Percentiles rank a stretch among this genome's conserved stretches.
These are phyloP conservation scores for Drosophila sulfurigaster DNA, from an alignment of 1,140 invertebrate genomes.

Conservation along the genomic window DNA sequence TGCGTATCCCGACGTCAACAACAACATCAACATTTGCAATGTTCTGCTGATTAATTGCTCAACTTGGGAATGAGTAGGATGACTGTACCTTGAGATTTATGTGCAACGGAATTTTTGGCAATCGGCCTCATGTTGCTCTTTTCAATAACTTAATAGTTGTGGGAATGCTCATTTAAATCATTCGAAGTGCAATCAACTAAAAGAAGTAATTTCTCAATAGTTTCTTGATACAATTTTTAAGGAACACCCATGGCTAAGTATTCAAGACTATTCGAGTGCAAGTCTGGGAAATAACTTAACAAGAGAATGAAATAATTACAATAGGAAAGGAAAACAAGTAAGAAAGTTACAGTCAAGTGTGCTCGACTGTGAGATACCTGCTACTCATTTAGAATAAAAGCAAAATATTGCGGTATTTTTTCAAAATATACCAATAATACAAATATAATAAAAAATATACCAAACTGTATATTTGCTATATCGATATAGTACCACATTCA, in stretches of 20 bases:
- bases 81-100: conserved; percentile 56
- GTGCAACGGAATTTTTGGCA: conserved; percentile 58
- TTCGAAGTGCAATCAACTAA: conserved; percentile 54
- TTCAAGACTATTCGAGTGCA: conserved; percentile 15
- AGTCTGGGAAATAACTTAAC: conserved; percentile 38
- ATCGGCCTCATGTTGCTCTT: conserved; percentile 66
- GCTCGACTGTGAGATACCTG: no score
- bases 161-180: conserved; percentile 53
- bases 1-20: conserved; percentile 9
- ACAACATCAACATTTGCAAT: conserved; percentile 35
- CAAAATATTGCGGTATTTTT: no score
- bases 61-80: conserved; percentile 16
- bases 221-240: conserved; percentile 5
- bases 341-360: no score
- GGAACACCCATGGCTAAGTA: background rate
- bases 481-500: no score
- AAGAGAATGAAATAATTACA: no score
- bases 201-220: conserved; percentile 9
- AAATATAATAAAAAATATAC: no score
- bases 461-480: no score
- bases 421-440: no score
- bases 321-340: no score
- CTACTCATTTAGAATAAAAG: no score
- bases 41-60: conserved; percentile 59
- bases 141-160: conserved; percentile 50